A percentile compares a stretch with the other conserved stretches of the same genome.
phyloP scores from a whole-genome alignment of 1,140 invertebrate genomes.

The Tribolium castaneum region DNA sequence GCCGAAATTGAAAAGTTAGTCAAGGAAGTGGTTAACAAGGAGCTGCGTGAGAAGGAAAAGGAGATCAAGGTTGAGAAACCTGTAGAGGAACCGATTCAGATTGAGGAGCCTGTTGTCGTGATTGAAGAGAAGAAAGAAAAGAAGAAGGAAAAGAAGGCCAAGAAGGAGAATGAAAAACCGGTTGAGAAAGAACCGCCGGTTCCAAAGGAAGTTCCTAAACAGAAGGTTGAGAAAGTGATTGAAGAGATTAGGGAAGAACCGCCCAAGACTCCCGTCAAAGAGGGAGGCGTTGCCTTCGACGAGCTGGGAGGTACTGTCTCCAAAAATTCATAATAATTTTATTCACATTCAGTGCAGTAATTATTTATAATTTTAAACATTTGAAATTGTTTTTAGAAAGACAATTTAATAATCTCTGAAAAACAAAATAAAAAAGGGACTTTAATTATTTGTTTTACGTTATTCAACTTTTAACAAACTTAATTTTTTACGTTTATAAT shows the following conservation, averaged over 20 bases:
- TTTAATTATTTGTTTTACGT: too few species aligned
- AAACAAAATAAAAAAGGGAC: too few species aligned
- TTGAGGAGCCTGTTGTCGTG: conserved; percentile 44
- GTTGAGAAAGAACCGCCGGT: conserved; percentile 35
- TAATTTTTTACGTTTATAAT: too few species aligned
- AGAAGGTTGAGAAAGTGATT: conserved; percentile 60
- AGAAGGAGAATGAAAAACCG: conserved; percentile 54
- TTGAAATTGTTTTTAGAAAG: too few species aligned
- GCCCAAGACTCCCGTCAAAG: conserved; percentile 50
- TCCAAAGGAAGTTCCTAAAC: conserved; percentile 52
- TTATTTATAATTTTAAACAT: too few species aligned
- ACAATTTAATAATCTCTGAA: too few species aligned
- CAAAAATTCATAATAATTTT: too few species aligned
- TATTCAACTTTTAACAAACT: too few species aligned
- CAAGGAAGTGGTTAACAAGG: conserved; percentile 68
- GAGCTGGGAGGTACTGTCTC: conserved; percentile 70
- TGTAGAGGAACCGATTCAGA: conserved; percentile 53
- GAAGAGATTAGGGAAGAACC: conserved; percentile 52
- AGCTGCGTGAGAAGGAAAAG: conserved; percentile 63
- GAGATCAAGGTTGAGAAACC: conserved; percentile 50
- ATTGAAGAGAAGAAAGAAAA: conserved; percentile 64
- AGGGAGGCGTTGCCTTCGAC: conserved; percentile 69
- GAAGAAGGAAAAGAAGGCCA: conserved; percentile 64
- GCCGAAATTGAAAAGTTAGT: conserved; percentile 65
- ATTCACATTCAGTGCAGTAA: too few species aligned